Evolutionary conservation across 2,113 vertebrate genomes (phyloP).

Genomic region (Misgurnus mizolepis): DNA sequence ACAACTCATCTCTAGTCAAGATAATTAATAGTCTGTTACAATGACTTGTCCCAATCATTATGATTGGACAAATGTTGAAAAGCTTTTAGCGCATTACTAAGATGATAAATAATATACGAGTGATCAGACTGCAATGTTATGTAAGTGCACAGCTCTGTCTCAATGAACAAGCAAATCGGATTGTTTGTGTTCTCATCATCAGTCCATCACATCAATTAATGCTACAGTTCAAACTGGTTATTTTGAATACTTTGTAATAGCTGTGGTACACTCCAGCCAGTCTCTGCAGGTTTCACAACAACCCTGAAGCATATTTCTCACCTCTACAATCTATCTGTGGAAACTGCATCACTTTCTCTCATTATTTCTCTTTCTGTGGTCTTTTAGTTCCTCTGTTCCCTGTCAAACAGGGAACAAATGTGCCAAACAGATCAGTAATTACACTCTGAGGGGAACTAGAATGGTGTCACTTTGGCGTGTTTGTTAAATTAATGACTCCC

Average conservation of each 20-base stretch:
- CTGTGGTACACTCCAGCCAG: neutral
- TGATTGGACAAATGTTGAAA: too few relatives aligned
- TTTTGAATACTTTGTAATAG: neutral
- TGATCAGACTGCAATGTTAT: neutral
- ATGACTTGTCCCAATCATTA: too few relatives aligned
- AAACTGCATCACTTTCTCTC: neutral
- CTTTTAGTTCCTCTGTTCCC: neutral
- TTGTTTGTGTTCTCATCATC: neutral
- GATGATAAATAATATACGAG: neutral
- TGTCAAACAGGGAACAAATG: neutral
- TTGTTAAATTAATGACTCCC: neutral
- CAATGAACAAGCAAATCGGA: neutral
- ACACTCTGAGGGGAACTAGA: neutral
- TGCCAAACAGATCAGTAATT: constrained; percentile 19
- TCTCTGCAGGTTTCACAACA: neutral
- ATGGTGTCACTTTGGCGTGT: neutral
- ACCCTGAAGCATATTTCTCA: neutral
- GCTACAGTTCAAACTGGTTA: neutral
- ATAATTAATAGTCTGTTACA: too few relatives aligned
- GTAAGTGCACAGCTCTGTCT: neutral
- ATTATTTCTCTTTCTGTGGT: neutral
- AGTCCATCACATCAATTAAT: neutral
- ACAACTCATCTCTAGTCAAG: too few relatives aligned
- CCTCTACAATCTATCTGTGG: neutral
- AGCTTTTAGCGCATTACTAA: neutral